Conservation (phyloP, 2,888 invertebrate species). For the Drosophila longiperda region DNA sequence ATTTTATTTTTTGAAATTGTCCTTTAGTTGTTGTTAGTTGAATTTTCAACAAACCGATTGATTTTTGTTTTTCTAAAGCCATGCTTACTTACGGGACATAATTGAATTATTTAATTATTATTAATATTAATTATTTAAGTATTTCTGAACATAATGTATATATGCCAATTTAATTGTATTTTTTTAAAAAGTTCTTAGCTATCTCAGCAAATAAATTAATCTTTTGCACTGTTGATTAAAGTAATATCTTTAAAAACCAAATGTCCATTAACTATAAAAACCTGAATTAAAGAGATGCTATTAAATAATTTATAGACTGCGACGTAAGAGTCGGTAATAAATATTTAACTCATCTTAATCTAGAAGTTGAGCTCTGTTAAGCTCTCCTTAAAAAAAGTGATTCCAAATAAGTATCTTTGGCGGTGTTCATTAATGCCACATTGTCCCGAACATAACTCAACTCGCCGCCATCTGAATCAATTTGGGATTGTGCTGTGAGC, state of each 20-base stretch:
- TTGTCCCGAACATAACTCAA: conserved; percentile 32
- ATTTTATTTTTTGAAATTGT: not conserved
- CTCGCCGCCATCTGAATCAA: conserved; percentile 51
- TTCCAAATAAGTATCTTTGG: not conserved
- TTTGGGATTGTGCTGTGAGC: conserved; percentile 27
- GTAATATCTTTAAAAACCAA: not conserved
- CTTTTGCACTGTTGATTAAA: not conserved
- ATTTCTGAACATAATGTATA: too few species aligned
- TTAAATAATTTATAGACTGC: not conserved
- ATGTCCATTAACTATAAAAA: not conserved
- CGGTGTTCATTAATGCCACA: conserved; percentile 38
- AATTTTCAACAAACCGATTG: not conserved
- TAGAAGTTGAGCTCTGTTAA: not conserved
- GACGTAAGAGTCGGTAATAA: too few species aligned
- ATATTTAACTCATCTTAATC: not conserved
- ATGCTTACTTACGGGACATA: too few species aligned
- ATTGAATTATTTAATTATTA: too few species aligned
- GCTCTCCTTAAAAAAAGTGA: not conserved
- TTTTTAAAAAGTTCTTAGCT: not conserved
- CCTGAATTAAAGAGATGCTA: not conserved
- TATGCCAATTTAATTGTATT: not conserved
- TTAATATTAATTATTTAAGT: too few species aligned
- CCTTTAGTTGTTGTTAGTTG: not conserved
- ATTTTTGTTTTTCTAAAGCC: not conserved
- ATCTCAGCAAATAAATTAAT: not conserved